These are phyloP conservation scores for Pagrus major DNA, from an alignment of 2,113 vertebrate genomes.

Conservation along the genomic window DNA sequence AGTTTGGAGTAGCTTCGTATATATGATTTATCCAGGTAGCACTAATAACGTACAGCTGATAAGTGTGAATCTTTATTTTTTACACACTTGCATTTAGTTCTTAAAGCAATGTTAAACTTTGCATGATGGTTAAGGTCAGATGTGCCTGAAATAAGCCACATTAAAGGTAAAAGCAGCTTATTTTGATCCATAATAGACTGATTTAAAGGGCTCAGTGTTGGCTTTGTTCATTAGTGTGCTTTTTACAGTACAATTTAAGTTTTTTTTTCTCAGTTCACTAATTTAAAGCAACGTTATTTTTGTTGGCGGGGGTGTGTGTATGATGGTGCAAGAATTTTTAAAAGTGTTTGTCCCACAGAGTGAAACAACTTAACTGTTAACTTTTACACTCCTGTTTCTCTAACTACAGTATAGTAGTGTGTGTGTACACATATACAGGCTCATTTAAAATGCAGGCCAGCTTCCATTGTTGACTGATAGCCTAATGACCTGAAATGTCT, in stretches of 20 bases:
- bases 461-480: conserved; percentile 52
- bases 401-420: neutral
- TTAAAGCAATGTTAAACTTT: neutral
- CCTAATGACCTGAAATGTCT: conserved; percentile 73
- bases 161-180: neutral
- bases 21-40: neutral
- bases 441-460: conserved; percentile 31
- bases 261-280: neutral
- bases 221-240: neutral
- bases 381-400: neutral
- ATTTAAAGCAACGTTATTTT: neutral
- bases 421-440: neutral
- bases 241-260: neutral
- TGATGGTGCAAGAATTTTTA: neutral
- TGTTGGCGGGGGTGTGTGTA: neutral
- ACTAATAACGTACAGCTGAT: neutral
- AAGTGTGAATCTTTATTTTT: neutral
- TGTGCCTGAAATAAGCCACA: neutral
- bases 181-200: neutral
- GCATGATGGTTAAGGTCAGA: neutral
- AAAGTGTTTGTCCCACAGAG: too few relatives aligned
- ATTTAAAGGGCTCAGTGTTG: neutral
- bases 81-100: neutral
- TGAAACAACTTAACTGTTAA: neutral
- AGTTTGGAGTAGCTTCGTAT: neutral